phyloP scores from a whole-genome alignment of 2,888 invertebrate species.

The Hypercompe scribonia region DNA sequence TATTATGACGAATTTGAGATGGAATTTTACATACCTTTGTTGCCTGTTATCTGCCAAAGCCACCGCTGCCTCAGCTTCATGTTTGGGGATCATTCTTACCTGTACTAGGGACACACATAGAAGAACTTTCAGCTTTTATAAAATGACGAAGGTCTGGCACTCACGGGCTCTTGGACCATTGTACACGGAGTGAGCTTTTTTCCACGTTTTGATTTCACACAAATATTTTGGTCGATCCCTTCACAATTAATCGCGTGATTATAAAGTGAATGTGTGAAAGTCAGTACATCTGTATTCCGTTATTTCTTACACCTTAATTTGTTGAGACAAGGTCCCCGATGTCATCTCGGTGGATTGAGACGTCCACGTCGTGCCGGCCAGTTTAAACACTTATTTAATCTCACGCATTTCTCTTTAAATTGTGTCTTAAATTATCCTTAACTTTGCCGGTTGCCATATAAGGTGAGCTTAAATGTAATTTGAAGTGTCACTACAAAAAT shows the following conservation, averaged over 20 bases:
- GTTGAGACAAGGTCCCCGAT: constrained; percentile 63
- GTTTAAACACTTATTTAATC: constrained; percentile 67
- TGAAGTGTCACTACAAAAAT: constrained; percentile 48
- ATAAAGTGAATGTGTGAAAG: constrained; percentile 61
- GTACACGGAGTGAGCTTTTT: constrained; percentile 29
- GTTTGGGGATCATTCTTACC: no score
- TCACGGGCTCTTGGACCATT: no score
- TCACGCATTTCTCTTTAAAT: constrained; percentile 65
- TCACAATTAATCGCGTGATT: constrained; percentile 55
- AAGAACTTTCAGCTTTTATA: no score
- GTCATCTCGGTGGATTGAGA: constrained; percentile 70
- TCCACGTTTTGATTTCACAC: constrained; percentile 37
- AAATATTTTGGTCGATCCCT: constrained; percentile 61
- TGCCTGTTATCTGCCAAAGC: no score
- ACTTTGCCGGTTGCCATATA: constrained; percentile 45
- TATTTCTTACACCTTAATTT: constrained; percentile 62
- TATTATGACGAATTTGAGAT: no score
- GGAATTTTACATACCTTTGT: no score
- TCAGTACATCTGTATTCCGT: constrained; percentile 53
- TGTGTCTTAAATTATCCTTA: constrained; percentile 59
- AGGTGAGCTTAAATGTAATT: constrained; percentile 47
- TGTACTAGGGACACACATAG: no score
- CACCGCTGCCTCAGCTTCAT: no score
- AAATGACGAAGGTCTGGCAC: no score
- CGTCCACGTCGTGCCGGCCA: constrained; percentile 56